Evolutionary conservation across 2,888 invertebrate genomes (phyloP).

Genomic region (Ceriagrion tenellum): DNA sequence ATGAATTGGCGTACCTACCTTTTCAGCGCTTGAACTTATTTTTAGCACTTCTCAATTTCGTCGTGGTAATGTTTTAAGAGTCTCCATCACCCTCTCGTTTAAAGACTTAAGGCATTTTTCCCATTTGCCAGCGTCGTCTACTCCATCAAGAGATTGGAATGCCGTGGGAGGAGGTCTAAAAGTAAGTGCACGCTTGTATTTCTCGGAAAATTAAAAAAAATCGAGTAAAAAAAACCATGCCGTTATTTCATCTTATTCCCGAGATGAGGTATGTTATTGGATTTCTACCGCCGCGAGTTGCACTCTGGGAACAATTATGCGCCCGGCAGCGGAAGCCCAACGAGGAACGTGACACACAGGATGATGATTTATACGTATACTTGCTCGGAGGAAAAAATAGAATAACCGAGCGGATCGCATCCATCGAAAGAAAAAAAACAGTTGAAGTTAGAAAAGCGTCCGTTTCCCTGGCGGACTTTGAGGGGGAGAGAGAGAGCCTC

Average conservation of each 20-base stretch:
- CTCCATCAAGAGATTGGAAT: background rate
- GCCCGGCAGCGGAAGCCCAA: background rate
- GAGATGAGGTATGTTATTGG: background rate
- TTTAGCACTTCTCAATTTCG: no score
- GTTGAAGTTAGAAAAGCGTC: background rate
- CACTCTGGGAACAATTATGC: slow-evolving; percentile 10
- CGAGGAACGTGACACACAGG: background rate
- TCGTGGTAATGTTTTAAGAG: no score
- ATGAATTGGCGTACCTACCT: no score
- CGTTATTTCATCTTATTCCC: background rate
- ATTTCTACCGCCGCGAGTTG: background rate
- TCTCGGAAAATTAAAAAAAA: background rate
- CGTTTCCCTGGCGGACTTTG: background rate
- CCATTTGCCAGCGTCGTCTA: background rate
- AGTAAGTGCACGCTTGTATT: background rate
- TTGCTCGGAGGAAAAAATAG: background rate
- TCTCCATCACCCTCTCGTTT: background rate
- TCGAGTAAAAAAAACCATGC: background rate
- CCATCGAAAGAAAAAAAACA: background rate
- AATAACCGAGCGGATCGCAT: background rate
- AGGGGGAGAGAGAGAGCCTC: background rate
- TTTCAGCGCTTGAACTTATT: no score
- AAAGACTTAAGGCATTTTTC: background rate
- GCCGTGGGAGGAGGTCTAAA: background rate
- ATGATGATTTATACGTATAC: background rate